Conservation (phyloP, 2,113 vertebrate species). For the Smithornis capensis region DNA sequence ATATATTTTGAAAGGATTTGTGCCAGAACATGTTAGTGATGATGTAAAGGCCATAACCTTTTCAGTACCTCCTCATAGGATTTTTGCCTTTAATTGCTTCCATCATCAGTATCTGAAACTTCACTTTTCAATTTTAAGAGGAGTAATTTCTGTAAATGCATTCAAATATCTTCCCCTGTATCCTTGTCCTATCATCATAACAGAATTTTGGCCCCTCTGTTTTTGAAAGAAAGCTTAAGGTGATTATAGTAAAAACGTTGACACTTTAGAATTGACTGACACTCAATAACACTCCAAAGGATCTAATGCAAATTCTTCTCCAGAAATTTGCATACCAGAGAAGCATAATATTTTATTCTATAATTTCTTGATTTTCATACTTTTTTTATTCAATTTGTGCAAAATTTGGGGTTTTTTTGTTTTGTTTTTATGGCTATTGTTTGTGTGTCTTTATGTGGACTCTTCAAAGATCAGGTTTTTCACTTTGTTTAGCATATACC, state of each 20-base stretch:
- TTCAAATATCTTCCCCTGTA: neutral
- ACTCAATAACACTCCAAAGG: neutral
- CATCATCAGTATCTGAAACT: neutral
- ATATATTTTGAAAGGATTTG: slow-evolving; percentile 38
- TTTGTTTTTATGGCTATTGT: neutral
- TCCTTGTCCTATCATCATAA: neutral
- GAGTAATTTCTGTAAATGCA: neutral
- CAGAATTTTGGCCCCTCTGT: neutral
- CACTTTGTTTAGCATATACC: neutral
- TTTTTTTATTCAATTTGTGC: neutral
- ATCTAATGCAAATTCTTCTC: neutral
- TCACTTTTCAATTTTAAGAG: neutral
- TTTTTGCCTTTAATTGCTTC: slow-evolving; percentile 15
- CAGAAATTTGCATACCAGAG: neutral
- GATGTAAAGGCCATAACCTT: slow-evolving; percentile 30
- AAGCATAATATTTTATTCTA: neutral
- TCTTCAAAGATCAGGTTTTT: neutral
- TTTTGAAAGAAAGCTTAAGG: neutral
- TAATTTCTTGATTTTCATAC: neutral
- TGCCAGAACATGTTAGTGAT: slow-evolving; percentile 38
- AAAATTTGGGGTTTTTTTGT: neutral
- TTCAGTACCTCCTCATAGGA: neutral
- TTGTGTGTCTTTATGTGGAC: neutral
- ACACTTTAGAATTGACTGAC: neutral
- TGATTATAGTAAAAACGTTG: neutral